Evolutionary conservation across 2,888 invertebrate genomes (phyloP).

Genomic region (Trissoscelio sp.): DNA sequence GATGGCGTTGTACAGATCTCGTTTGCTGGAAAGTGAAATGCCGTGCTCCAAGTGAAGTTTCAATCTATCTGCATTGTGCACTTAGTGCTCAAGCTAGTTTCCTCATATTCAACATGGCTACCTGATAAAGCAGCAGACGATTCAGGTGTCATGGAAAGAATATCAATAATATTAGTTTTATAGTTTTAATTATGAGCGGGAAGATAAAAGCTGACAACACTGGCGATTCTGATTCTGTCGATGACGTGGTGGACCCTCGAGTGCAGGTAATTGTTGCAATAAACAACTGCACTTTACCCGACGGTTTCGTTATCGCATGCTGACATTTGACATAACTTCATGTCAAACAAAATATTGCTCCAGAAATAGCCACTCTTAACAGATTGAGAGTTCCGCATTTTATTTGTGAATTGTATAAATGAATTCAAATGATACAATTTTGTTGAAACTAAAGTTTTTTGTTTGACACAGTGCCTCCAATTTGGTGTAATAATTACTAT

Average conservation of each 20-base stretch:
- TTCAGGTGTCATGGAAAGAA: slow-evolving; percentile 80
- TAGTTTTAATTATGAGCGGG: slow-evolving; percentile 74
- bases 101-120: slow-evolving; percentile 80
- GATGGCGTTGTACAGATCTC: slow-evolving; percentile 35
- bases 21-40: neutral
- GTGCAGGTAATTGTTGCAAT: slow-evolving; percentile 87
- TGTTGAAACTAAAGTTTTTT: neutral
- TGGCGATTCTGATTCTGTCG: slow-evolving; percentile 78
- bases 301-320: slow-evolving; percentile 6
- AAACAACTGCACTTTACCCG: neutral
- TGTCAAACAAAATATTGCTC: slow-evolving; percentile 53
- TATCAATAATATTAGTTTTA: slow-evolving; percentile 77
- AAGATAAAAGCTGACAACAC: slow-evolving; percentile 69
- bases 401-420: neutral
- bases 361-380: slow-evolving; percentile 11
- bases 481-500: neutral
- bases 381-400: neutral
- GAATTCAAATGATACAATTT: neutral
- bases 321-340: slow-evolving; percentile 60
- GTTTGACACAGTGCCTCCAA: neutral
- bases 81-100: slow-evolving; percentile 33
- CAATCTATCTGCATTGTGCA: slow-evolving; percentile 29
- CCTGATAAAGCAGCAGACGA: slow-evolving; percentile 81
- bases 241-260: slow-evolving; percentile 91
- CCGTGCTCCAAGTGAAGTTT: neutral